Conservation (phyloP, 2,113 vertebrate species). For the Pseudois nayaur region DNA sequence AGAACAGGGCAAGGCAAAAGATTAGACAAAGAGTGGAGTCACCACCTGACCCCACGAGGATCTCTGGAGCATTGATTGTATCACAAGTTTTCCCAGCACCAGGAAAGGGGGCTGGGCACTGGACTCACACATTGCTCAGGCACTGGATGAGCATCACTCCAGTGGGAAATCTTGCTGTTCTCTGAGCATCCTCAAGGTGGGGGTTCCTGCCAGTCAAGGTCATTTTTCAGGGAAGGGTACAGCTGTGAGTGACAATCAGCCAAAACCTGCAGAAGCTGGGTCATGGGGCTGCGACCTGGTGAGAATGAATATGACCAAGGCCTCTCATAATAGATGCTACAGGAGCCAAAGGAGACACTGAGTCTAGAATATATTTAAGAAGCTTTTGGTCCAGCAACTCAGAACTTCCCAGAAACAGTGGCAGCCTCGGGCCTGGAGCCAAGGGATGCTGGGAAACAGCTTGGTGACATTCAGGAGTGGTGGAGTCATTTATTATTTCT, state of each 20-base stretch:
- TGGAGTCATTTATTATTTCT: conserved; percentile 49
- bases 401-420: background rate
- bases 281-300: too few relatives aligned
- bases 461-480: background rate
- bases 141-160: background rate
- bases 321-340: accelerated
- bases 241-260: background rate
- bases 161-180: too few relatives aligned
- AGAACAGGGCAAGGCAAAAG: too few relatives aligned
- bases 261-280: background rate
- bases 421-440: background rate
- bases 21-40: background rate
- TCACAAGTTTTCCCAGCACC: accelerated
- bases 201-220: background rate
- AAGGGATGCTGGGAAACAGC: conserved; percentile 15
- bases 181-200: background rate
- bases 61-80: background rate
- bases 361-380: background rate
- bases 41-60: background rate
- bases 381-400: background rate
- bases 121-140: accelerated
- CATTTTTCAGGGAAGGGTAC: background rate
- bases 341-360: background rate
- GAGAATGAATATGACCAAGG: background rate
- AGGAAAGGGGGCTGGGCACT: background rate